A percentile compares a stretch with the other conserved stretches of the same genome.
phyloP scores from a whole-genome alignment of 2,888 invertebrate genomes.

The Xanthia icteritia region DNA sequence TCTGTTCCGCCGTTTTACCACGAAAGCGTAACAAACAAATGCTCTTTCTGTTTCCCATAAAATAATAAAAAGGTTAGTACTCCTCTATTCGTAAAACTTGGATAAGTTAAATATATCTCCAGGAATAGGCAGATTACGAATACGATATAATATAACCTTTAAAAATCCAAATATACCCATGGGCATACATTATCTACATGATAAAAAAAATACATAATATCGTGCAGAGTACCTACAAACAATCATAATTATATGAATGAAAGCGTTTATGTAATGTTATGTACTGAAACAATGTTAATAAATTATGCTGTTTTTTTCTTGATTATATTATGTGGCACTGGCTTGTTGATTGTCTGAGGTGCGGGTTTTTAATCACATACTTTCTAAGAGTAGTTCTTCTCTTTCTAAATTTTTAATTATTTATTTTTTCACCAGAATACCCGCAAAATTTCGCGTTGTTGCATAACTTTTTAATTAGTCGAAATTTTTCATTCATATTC shows the following conservation, averaged over 20 bases:
- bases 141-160: neutral
- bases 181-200: conserved; percentile 3
- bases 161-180: conserved; percentile 9
- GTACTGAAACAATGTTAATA: neutral
- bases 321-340: neutral
- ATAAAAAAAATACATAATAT: conserved; percentile 1
- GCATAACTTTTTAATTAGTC: too few species aligned
- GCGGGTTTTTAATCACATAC: too few species aligned
- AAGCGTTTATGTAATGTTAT: neutral
- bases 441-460: too few species aligned
- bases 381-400: neutral
- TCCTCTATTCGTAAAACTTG: neutral
- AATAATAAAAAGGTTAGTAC: neutral
- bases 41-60: neutral
- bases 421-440: too few species aligned
- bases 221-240: neutral
- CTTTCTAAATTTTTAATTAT: neutral
- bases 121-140: neutral
- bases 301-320: conserved; percentile 1
- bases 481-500: too few species aligned
- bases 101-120: neutral
- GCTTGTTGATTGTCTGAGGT: neutral
- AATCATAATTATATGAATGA: conserved; percentile 21
- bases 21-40: too few species aligned
- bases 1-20: too few species aligned